Percentiles rank a stretch among this genome's conserved stretches.
Evolutionary conservation across 2,113 vertebrate genomes (phyloP).

Genomic region (Myotis yumanensis): DNA sequence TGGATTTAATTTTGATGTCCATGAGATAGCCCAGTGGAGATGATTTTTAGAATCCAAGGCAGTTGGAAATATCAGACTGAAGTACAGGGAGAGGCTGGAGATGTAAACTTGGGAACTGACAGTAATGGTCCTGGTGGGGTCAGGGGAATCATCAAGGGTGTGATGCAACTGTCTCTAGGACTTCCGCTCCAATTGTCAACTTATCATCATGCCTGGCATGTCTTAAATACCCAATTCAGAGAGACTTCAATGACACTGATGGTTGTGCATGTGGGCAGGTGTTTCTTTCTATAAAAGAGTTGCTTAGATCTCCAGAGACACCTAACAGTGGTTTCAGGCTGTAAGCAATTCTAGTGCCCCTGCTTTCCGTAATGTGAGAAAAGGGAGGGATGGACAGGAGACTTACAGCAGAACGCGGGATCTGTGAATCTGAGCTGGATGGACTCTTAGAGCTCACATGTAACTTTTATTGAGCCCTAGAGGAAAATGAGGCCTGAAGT

Average conservation of each 20-base stretch:
- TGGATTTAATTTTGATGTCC: not conserved
- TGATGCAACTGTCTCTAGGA: not conserved
- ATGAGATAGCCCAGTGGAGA: not conserved
- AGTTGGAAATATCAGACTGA: not conserved
- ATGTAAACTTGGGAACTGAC: not conserved
- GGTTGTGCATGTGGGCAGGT: not conserved
- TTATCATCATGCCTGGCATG: accelerated
- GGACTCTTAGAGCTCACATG: not conserved
- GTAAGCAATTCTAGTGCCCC: not conserved
- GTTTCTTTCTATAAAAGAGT: not conserved
- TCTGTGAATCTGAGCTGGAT: not conserved
- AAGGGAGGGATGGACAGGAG: not conserved
- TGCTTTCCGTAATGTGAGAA: not conserved
- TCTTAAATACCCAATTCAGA: not conserved
- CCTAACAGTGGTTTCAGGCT: not conserved
- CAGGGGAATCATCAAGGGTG: not conserved
- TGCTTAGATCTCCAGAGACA: not conserved
- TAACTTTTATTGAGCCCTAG: not conserved
- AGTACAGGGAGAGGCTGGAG: not conserved
- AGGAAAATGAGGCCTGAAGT: not conserved
- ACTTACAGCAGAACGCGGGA: not conserved
- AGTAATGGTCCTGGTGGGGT: not conserved
- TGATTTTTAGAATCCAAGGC: not conserved
- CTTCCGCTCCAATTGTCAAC: not conserved
- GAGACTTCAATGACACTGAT: not conserved